Evolutionary conservation across 1,140 invertebrate species (phyloP).

Genomic region (Leptinotarsa defecta): DNA sequence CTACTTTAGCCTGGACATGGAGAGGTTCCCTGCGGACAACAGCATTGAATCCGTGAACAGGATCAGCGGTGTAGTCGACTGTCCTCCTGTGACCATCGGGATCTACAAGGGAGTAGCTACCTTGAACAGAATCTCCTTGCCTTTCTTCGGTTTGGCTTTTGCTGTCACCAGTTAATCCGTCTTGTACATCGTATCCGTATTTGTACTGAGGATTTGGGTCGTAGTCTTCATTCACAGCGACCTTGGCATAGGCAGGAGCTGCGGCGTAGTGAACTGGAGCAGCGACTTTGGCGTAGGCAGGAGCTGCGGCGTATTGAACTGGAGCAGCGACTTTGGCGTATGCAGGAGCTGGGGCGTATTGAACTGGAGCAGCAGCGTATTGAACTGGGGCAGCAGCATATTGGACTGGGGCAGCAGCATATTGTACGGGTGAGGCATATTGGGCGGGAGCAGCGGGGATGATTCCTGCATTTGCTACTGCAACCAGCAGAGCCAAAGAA

Average conservation of each 20-base stretch:
- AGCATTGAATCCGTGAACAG: slow-evolving; percentile 60
- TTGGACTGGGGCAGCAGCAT: slow-evolving; percentile 35
- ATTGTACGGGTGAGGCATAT: not conserved
- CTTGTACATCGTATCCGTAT: slow-evolving; percentile 59
- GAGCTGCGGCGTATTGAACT: slow-evolving; percentile 23
- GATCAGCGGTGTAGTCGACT: slow-evolving; percentile 69
- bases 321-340: slow-evolving; percentile 25
- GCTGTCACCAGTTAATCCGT: slow-evolving; percentile 56
- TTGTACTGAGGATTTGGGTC: slow-evolving; percentile 62
- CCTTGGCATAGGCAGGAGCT: slow-evolving; percentile 28
- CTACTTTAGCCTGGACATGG: slow-evolving; percentile 36
- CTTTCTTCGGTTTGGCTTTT: slow-evolving; percentile 60
- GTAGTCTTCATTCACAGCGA: slow-evolving; percentile 41
- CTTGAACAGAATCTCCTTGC: slow-evolving; percentile 67
- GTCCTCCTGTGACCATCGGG: slow-evolving; percentile 67
- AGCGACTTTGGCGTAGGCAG: slow-evolving; percentile 27
- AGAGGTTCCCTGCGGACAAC: slow-evolving; percentile 54
- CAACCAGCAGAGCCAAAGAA: slow-evolving; percentile 31
- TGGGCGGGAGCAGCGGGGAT: slow-evolving; percentile 36
- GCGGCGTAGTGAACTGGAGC: slow-evolving; percentile 26
- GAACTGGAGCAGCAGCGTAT: slow-evolving; percentile 26
- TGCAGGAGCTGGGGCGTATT: slow-evolving; percentile 1
- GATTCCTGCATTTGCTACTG: slow-evolving; percentile 34
- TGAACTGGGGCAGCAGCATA: slow-evolving; percentile 28
- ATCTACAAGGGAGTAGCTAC: slow-evolving; percentile 68